Evolutionary conservation across 2,888 invertebrate genomes (phyloP).

Genomic region (Odontocerum albicorne): DNA sequence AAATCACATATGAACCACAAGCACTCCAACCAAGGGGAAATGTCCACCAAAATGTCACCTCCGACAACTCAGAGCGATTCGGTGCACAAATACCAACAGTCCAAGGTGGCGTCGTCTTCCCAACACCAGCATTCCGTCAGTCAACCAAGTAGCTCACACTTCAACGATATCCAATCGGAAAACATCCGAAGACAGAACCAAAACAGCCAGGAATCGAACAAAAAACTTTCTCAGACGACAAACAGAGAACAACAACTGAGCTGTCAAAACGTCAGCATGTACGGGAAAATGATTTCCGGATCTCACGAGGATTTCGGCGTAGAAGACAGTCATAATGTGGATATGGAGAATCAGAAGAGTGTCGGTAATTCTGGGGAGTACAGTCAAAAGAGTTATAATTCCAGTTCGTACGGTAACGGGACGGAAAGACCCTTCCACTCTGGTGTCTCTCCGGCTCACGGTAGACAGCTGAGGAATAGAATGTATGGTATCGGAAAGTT

Average conservation of each 20-base stretch:
- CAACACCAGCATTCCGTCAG: constrained; percentile 36
- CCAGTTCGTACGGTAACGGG: constrained; percentile 41
- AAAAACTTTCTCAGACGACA: constrained; percentile 5
- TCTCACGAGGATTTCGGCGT: constrained; percentile 8
- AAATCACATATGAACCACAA: constrained; percentile 43
- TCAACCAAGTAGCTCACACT: constrained; percentile 34
- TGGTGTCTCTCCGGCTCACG: constrained; percentile 45
- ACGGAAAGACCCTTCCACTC: constrained; percentile 37
- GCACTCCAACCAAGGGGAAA: constrained; percentile 15
- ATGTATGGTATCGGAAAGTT: constrained; percentile 39
- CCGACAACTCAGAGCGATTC: constrained; percentile 4
- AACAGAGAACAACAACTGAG: constrained; percentile 19
- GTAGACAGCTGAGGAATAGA: constrained; percentile 44
- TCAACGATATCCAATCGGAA: constrained; percentile 10
- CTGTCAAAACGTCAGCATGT: constrained; percentile 30
- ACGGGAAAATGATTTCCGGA: constrained; percentile 27
- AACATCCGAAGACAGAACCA: constrained; percentile 7
- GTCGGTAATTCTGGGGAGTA: background rate
- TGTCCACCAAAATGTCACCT: constrained; percentile 3
- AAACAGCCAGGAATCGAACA: constrained; percentile 1
- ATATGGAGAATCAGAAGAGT: background rate
- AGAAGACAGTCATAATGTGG: constrained; percentile 4
- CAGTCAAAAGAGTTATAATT: constrained; percentile 9
- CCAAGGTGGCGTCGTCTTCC: constrained; percentile 5
- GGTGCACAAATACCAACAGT: constrained; percentile 12